phyloP scores from a whole-genome alignment of 2,888 invertebrate genomes.

The Aproaerema taeniolella region DNA sequence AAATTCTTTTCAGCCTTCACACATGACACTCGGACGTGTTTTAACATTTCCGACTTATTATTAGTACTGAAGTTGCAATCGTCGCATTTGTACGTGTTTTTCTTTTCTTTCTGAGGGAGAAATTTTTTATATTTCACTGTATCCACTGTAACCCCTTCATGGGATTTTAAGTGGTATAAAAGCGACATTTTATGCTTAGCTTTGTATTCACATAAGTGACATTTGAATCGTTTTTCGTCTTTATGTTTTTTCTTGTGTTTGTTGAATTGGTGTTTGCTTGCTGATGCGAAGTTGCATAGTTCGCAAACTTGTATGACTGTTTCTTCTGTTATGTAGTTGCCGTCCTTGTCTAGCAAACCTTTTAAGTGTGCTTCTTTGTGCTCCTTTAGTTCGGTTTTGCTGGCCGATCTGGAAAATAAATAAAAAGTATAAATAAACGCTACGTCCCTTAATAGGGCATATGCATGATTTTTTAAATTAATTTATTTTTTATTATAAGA shows the following conservation, averaged over 20 bases:
- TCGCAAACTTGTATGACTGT: slow-evolving; percentile 41
- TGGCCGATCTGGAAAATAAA: background rate
- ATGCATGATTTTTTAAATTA: too few relatives aligned
- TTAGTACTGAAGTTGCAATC: slow-evolving; percentile 23
- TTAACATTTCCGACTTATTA: slow-evolving; percentile 16
- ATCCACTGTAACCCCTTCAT: too few relatives aligned
- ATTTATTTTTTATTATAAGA: too few relatives aligned
- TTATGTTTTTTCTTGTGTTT: slow-evolving; percentile 47
- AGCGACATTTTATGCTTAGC: slow-evolving; percentile 53
- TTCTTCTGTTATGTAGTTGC: too few relatives aligned
- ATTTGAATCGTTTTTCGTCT: slow-evolving; percentile 40
- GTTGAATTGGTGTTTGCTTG: slow-evolving; percentile 35
- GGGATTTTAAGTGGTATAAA: slow-evolving; percentile 48
- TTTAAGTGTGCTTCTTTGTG: slow-evolving; percentile 15
- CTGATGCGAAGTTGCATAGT: slow-evolving; percentile 42
- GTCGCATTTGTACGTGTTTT: slow-evolving; percentile 21
- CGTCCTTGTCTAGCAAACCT: too few relatives aligned
- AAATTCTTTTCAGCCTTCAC: too few relatives aligned
- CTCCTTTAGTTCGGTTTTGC: background rate
- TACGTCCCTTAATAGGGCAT: too few relatives aligned
- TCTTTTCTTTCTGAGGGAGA: too few relatives aligned
- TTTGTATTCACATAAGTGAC: slow-evolving; percentile 47
- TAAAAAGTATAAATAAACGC: background rate
- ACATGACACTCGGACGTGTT: slow-evolving; percentile 1
- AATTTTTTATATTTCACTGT: too few relatives aligned